These are phyloP conservation scores for Drosophila paucipuncta DNA, from an alignment of 2,888 invertebrate species.

Conservation along the genomic window DNA sequence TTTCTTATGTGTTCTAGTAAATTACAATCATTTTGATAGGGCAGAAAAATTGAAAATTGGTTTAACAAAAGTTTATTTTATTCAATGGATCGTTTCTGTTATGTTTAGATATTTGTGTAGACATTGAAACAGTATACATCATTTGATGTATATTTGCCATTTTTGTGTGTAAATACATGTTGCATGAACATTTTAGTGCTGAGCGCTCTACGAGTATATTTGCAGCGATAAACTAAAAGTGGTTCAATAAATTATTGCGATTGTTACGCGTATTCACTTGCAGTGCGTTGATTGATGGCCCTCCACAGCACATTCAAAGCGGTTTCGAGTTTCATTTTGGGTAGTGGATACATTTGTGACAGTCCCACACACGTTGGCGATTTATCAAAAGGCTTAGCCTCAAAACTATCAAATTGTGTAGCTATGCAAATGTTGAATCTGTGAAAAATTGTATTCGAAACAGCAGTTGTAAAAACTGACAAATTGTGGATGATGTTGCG, in stretches of 20 bases:
- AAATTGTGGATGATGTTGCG: slow-evolving; percentile 50
- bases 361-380: slow-evolving; percentile 28
- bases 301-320: not conserved
- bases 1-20: not conserved
- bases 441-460: slow-evolving; percentile 20
- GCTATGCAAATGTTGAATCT: slow-evolving; percentile 61
- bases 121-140: not conserved
- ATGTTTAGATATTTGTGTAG: no score
- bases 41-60: not conserved
- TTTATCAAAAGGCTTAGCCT: slow-evolving; percentile 63
- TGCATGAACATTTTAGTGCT: slow-evolving; percentile 10
- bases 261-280: slow-evolving; percentile 32
- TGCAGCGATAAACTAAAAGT: slow-evolving; percentile 1
- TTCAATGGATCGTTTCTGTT: not conserved
- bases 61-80: not conserved
- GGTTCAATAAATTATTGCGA: slow-evolving; percentile 30
- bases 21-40: not conserved
- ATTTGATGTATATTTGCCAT: not conserved
- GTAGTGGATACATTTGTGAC: slow-evolving; percentile 31
- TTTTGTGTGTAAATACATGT: not conserved
- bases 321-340: slow-evolving; percentile 15
- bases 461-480: slow-evolving; percentile 51
- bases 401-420: slow-evolving; percentile 58
- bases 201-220: not conserved
- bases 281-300: slow-evolving; percentile 35